Evolutionary conservation across 2,888 invertebrate genomes (phyloP).

Genomic region (Eubasilissa splendida): DNA sequence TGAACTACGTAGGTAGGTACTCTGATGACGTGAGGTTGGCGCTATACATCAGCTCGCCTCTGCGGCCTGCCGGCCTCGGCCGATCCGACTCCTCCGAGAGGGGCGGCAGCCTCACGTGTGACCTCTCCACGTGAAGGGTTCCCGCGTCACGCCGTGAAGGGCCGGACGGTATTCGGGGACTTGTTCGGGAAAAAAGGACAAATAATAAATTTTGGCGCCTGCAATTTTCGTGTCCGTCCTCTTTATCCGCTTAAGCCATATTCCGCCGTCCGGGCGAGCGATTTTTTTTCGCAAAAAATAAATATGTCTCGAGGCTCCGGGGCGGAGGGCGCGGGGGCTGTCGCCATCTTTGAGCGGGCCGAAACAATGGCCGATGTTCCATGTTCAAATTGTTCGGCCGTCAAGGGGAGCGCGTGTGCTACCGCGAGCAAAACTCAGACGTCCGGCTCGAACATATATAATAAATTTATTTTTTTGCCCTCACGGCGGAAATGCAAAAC

Average conservation of each 20-base stretch:
- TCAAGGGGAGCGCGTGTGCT: constrained; percentile 46
- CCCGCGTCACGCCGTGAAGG: constrained; percentile 38
- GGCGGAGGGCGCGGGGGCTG: constrained; percentile 23
- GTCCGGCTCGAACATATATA: constrained; percentile 46
- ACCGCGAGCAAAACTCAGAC: constrained; percentile 35
- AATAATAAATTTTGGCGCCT: constrained; percentile 57
- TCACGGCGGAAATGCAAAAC: constrained; percentile 54
- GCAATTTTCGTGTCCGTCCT: constrained; percentile 55
- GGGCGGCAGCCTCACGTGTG: constrained; percentile 11
- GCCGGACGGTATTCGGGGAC: constrained; percentile 38
- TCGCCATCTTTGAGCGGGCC: constrained; percentile 56
- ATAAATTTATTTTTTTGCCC: constrained; percentile 51
- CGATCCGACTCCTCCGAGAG: neutral
- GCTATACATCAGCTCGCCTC: too few relatives aligned
- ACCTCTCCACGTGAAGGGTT: constrained; percentile 36
- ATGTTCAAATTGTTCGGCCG: constrained; percentile 51
- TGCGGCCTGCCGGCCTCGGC: too few relatives aligned
- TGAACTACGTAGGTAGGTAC: neutral
- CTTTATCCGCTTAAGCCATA: constrained; percentile 43
- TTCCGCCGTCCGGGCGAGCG: constrained; percentile 28
- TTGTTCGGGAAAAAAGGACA: constrained; percentile 39
- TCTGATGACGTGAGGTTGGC: neutral
- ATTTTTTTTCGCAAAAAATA: constrained; percentile 51
- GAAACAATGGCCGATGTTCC: constrained; percentile 55
- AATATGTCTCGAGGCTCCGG: constrained; percentile 44